These are phyloP conservation scores for Cistogaster globosa DNA, from an alignment of 2,888 invertebrate species.

Conservation along the genomic window DNA sequence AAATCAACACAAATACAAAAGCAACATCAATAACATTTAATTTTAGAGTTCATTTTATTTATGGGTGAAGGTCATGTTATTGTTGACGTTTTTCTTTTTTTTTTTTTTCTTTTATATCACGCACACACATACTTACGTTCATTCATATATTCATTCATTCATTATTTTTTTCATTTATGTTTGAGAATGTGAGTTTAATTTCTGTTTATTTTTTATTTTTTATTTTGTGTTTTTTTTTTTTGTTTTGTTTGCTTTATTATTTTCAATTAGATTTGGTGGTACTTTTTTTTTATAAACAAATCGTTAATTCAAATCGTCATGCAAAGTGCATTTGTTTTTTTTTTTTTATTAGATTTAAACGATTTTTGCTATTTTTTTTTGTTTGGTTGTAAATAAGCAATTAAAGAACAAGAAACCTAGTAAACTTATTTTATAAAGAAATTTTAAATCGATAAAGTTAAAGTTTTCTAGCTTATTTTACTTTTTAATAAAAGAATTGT, in stretches of 20 bases:
- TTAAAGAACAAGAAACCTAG: no score
- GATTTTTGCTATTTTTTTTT: background rate
- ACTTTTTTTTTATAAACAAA: slow-evolving; percentile 3
- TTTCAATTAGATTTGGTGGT: slow-evolving; percentile 41
- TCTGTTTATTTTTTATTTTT: slow-evolving; percentile 25
- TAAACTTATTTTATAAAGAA: no score
- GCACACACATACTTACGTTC: background rate
- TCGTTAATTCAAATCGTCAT: slow-evolving; percentile 49
- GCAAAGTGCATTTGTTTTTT: slow-evolving; percentile 50
- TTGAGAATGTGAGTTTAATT: slow-evolving; percentile 19
- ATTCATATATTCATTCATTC: slow-evolving; percentile 15
- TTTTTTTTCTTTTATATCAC: slow-evolving; percentile 11
- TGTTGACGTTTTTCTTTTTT: slow-evolving; percentile 49
- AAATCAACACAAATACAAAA: slow-evolving; percentile 7
- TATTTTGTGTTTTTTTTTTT: slow-evolving; percentile 12
- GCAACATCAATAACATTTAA: slow-evolving; percentile 13
- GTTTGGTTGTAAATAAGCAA: no score
- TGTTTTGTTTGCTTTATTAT: slow-evolving; percentile 12
- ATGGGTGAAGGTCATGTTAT: slow-evolving; percentile 60
- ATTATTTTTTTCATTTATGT: slow-evolving; percentile 9
- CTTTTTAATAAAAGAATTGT: no score
- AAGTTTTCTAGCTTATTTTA: no score
- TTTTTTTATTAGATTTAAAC: slow-evolving; percentile 43
- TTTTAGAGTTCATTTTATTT: slow-evolving; percentile 63
- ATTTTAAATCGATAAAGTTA: no score